Evolutionary conservation across 2,797 vertebrate species (phyloP).

Genomic region (Cyprinodon diabolis): DNA sequence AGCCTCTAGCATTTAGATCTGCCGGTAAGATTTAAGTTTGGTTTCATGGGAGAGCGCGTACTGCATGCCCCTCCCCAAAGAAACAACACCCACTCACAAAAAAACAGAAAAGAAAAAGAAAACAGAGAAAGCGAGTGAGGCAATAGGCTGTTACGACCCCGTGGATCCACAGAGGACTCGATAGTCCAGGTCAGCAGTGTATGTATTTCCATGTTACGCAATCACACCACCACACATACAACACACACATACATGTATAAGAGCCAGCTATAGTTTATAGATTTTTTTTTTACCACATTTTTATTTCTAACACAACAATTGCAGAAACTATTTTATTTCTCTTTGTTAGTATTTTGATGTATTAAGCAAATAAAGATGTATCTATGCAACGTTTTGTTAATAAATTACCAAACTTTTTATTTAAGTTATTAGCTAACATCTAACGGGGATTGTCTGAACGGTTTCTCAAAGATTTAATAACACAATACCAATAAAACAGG

Average conservation of each 20-base stretch:
- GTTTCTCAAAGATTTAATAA: not conserved
- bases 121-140: not conserved
- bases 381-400: not conserved
- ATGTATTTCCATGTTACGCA: not conserved
- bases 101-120: not conserved
- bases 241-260: not conserved
- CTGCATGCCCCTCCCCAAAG: slow-evolving; percentile 2
- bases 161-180: not conserved
- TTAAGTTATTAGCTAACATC: not conserved
- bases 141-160: not conserved
- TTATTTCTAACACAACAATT: too few relatives aligned
- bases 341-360: not conserved
- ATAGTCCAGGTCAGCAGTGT: not conserved
- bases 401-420: not conserved
- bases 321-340: not conserved
- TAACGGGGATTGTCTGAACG: too few relatives aligned
- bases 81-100: not conserved
- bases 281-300: not conserved
- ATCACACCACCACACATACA: too few relatives aligned
- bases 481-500: not conserved
- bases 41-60: too few relatives aligned
- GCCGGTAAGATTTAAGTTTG: slow-evolving; percentile 18
- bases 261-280: not conserved
- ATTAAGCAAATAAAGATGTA: not conserved
- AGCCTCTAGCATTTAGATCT: slow-evolving; percentile 38